Conservation (phyloP, 2,113 vertebrate genomes). For the Periophthalmodon schlosseri region DNA sequence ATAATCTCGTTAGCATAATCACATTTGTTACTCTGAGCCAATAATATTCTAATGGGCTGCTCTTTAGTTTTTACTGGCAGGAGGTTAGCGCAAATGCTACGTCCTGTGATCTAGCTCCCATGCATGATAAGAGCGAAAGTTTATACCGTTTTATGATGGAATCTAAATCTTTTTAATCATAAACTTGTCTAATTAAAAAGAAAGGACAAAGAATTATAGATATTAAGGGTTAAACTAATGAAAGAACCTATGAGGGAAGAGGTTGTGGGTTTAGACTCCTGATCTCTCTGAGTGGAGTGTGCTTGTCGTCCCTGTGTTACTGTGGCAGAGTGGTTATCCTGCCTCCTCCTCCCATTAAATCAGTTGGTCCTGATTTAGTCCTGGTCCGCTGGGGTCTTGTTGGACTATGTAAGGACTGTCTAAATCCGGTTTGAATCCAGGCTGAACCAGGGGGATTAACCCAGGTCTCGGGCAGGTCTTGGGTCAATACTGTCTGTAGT, state of each 20-base stretch:
- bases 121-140: no score
- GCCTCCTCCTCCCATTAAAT: not conserved
- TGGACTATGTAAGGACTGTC: not conserved
- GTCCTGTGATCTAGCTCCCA: no score
- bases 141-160: no score
- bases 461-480: no score
- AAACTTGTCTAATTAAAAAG: no score
- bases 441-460: no score
- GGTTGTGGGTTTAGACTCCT: not conserved
- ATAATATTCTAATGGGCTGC: conserved; percentile 41
- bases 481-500: no score
- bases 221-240: not conserved
- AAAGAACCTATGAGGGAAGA: no score
- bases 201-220: not conserved
- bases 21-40: conserved; percentile 36
- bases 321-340: no score
- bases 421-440: not conserved
- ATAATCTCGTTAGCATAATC: conserved; percentile 44
- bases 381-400: not conserved
- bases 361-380: not conserved
- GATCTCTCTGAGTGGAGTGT: not conserved
- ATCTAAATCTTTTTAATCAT: no score
- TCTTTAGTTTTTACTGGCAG: conserved; percentile 19
- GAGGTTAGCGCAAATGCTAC: no score
- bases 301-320: no score